Evolutionary conservation across 2,797 vertebrate genomes (phyloP), one percentile per base, ranked within the genome.

Genomic region (Aselliscus stoliczkanus): DNA sequence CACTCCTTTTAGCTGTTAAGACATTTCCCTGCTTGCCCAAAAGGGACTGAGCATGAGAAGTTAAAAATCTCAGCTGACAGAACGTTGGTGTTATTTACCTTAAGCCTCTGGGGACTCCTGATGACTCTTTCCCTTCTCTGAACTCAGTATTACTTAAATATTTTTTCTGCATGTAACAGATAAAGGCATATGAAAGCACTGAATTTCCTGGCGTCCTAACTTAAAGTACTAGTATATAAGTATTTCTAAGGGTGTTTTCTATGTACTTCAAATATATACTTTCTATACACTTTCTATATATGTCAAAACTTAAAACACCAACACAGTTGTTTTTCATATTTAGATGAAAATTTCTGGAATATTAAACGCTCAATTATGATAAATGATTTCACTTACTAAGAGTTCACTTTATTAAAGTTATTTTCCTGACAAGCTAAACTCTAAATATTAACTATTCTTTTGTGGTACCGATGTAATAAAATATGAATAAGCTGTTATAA

Each of bases 291-390:
- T n/a, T n/a, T n/a, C n/a, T n/a, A n/a, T n/a, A n/a, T n/a, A 79
- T 76, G 23, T 90, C 12, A 52, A 84, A 94, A 93, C 39, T 65
- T 77, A 65, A 85, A 54, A 67, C 37, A 20, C 42, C 10, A 5
- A 81, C 42, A 52, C 21, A 42, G 14, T 80, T 37, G n/a, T 80
- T 95, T 80, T 15, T 4, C 27, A 56, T 83, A 23, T 77, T 93
- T 91, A 87, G 37, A 58, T 96, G 67, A 93, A 27, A 72, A 42
- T 50, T 82, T 89, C 91, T 88, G 39, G 27, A 95, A 75, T 88
- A 83, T 96, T 88, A 94, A 76, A 67, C 95, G 58, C 27, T 92
- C 1, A 75, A 65, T 37, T 90, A 54, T 69, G 31, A 56, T 72
- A 56, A 92, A 60, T 92, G 11, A 44, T 81, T 95, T 96, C 23